These are phyloP conservation scores for Oreochromis mossambicus DNA, from an alignment of 2,797 vertebrate genomes.

Conservation along the genomic window DNA sequence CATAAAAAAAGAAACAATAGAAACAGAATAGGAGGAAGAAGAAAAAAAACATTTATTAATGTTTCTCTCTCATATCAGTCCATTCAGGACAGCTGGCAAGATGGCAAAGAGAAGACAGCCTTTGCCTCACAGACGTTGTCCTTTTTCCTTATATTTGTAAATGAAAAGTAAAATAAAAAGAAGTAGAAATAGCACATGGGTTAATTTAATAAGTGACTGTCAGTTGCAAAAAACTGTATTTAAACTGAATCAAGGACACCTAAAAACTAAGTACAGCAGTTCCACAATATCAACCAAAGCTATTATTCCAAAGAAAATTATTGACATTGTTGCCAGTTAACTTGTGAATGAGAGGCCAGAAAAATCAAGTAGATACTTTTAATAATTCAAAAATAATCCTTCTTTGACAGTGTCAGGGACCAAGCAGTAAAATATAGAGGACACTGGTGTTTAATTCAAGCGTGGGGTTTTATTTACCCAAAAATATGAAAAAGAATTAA, in stretches of 20 bases:
- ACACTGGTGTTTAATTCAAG: background rate
- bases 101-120: background rate
- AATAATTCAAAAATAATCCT: background rate
- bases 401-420: background rate
- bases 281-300: background rate
- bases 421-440: background rate
- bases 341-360: background rate
- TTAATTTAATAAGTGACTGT: background rate
- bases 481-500: background rate
- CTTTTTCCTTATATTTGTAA: background rate
- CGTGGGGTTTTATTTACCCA: background rate
- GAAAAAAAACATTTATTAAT: background rate
- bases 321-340: background rate
- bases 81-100: background rate
- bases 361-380: background rate
- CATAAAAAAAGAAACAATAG: background rate
- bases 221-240: background rate
- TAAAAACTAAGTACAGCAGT: background rate
- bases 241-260: background rate
- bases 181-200: background rate
- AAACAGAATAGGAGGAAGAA: fast-evolving
- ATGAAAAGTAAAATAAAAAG: background rate
- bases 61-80: background rate
- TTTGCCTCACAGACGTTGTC: background rate
- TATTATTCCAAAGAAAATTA: background rate